These are phyloP conservation scores for Phalangium opilio DNA, from an alignment of 2,888 invertebrate species.

Conservation along the genomic window DNA sequence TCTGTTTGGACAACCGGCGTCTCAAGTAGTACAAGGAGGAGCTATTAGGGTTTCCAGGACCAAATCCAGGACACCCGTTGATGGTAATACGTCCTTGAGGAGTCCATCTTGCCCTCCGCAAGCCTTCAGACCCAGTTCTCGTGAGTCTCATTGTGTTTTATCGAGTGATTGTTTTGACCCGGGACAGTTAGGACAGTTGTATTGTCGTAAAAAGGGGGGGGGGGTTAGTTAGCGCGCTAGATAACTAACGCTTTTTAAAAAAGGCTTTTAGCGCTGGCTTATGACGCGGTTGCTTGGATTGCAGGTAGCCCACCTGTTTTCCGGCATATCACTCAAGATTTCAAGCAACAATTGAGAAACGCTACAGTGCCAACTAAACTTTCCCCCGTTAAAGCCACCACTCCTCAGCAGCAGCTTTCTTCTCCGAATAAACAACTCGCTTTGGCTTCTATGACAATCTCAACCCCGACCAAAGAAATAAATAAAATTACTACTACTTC, in stretches of 20 bases:
- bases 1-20: slow-evolving; percentile 49
- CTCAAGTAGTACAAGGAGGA: slow-evolving; percentile 10
- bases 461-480: no score
- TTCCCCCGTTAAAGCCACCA: not conserved
- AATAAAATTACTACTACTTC: no score
- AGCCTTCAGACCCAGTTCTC: slow-evolving; percentile 7
- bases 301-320: slow-evolving; percentile 48
- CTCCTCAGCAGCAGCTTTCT: not conserved
- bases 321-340: slow-evolving; percentile 67
- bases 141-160: no score
- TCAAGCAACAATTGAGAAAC: slow-evolving; percentile 52
- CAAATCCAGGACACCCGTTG: slow-evolving; percentile 6
- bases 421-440: no score
- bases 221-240: no score
- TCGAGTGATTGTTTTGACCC: no score
- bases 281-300: not conserved
- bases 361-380: not conserved
- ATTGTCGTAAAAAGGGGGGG: no score
- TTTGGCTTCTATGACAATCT: no score
- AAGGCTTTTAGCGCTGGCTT: not conserved
- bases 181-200: no score
- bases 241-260: no score
- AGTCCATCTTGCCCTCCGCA: slow-evolving; percentile 16
- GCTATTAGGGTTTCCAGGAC: slow-evolving; percentile 9
- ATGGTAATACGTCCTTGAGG: slow-evolving; percentile 4